Evolutionary conservation across 2,113 vertebrate genomes (phyloP).

Genomic region (Meriones unguiculatus): DNA sequence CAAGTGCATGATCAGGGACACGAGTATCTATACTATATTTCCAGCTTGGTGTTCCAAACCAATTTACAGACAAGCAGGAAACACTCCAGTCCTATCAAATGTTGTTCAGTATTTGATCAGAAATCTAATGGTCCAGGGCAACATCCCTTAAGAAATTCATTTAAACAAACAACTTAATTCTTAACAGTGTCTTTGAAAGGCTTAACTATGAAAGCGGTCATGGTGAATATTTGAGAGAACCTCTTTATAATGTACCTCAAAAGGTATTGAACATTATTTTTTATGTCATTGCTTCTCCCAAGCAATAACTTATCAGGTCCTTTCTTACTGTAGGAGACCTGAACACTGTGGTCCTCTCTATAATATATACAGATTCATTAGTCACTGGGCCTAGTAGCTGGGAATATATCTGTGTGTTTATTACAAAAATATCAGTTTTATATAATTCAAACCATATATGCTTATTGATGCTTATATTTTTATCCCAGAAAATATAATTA

Average conservation of each 20-base stretch:
- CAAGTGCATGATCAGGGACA: neutral
- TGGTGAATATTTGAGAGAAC: neutral
- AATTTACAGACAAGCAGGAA: neutral
- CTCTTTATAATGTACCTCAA: neutral
- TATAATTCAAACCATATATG: neutral
- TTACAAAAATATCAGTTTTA: neutral
- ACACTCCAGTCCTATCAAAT: neutral
- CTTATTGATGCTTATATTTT: neutral
- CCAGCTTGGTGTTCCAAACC: neutral
- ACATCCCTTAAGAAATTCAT: neutral
- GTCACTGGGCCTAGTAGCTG: neutral
- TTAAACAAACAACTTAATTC: slow-evolving; percentile 37
- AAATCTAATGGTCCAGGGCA: neutral
- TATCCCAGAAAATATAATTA: neutral
- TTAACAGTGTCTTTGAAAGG: neutral
- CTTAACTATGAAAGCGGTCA: neutral
- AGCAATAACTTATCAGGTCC: neutral
- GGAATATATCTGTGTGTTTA: neutral
- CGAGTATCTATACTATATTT: neutral
- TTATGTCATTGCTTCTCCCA: neutral
- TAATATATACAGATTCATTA: neutral
- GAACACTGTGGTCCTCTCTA: neutral
- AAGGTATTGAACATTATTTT: neutral
- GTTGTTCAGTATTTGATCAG: neutral
- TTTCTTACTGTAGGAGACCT: neutral